A percentile compares a stretch with the other conserved stretches of the same genome.
These are phyloP conservation scores for Oophaga pumilio DNA, from an alignment of 2,113 vertebrate species.

Conservation along the genomic window DNA sequence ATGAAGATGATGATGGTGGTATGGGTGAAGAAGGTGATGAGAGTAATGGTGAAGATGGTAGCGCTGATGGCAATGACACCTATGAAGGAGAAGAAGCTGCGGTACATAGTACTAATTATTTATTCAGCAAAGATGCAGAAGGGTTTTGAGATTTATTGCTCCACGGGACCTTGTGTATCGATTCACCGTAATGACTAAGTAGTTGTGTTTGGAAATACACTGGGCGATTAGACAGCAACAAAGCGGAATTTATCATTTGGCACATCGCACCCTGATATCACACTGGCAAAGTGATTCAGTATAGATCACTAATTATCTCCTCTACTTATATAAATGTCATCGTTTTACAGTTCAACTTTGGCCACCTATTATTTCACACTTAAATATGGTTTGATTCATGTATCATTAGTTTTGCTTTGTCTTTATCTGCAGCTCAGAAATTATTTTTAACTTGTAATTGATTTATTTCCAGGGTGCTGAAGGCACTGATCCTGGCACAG, in stretches of 20 bases:
- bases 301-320: no score
- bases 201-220: no score
- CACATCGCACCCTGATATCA: no score
- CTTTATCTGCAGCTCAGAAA: background rate
- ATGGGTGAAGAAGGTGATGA: constrained; percentile 94
- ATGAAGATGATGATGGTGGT: constrained; percentile 90
- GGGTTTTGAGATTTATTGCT: background rate
- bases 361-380: no score
- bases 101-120: constrained; percentile 67
- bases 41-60: constrained; percentile 88
- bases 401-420: background rate
- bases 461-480: constrained; percentile 80
- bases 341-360: no score
- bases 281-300: no score
- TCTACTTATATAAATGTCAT: no score
- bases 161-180: background rate
- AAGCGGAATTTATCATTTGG: no score
- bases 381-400: background rate
- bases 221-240: no score
- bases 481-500: constrained; percentile 89
- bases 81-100: constrained; percentile 92
- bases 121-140: background rate
- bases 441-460: constrained; percentile 5
- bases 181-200: background rate
- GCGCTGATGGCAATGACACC: constrained; percentile 86